Percentiles rank a stretch among this genome's conserved stretches.
phyloP scores from a whole-genome alignment of 1,140 invertebrate genomes.

The Dendroctonus ponderosae region DNA sequence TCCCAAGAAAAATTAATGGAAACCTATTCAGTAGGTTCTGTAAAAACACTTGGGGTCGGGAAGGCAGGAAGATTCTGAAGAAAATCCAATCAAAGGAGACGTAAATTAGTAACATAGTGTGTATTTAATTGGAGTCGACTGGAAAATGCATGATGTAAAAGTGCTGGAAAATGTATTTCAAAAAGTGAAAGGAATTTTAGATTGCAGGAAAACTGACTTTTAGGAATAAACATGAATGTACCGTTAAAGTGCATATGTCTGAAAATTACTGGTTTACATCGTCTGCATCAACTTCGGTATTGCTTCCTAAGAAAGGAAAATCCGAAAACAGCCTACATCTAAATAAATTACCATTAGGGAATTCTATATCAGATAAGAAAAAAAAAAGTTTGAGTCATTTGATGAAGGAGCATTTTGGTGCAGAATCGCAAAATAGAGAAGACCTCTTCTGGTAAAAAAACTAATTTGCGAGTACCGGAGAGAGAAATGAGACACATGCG shows the following conservation, averaged over 20 bases:
- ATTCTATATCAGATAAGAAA: slow-evolving; percentile 1
- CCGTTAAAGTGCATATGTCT: slow-evolving; percentile 19
- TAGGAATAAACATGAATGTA: slow-evolving; percentile 20
- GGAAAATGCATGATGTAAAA: slow-evolving; percentile 35
- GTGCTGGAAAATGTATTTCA: slow-evolving; percentile 30
- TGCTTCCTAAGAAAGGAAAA: not conserved
- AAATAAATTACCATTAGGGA: not conserved
- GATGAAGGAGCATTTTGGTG: slow-evolving; percentile 1
- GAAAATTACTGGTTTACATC: slow-evolving; percentile 21
- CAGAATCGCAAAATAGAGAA: slow-evolving; percentile 1
- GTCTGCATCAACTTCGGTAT: not conserved
- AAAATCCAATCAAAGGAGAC: no score
- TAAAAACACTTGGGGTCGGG: slow-evolving; percentile 30
- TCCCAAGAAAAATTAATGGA: slow-evolving; percentile 29
- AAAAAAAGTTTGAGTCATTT: slow-evolving; percentile 3
- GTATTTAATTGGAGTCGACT: slow-evolving; percentile 28
- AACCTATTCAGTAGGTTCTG: slow-evolving; percentile 23
- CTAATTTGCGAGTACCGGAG: not conserved
- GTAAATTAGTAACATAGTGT: no score
- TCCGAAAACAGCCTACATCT: not conserved
- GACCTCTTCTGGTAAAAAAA: slow-evolving; percentile 2
- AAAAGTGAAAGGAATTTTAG: slow-evolving; percentile 32
- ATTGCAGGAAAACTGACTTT: slow-evolving; percentile 27
- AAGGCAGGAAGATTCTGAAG: no score
- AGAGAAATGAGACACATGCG: not conserved